These are phyloP conservation scores for Pseudanteris insignis DNA, from an alignment of 2,888 invertebrate species.

Conservation along the genomic window DNA sequence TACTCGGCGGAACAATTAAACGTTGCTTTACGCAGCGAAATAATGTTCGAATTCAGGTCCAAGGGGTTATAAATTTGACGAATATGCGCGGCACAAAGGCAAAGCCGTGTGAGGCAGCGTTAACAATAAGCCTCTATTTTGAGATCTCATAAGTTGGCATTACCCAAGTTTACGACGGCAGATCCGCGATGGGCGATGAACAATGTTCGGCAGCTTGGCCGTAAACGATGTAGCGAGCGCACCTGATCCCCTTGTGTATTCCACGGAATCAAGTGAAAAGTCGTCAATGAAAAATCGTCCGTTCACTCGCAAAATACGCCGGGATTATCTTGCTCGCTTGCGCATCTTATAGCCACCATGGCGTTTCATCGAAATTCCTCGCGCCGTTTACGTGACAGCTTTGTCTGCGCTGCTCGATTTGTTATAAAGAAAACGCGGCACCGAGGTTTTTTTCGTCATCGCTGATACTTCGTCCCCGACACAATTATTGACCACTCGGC, in stretches of 20 bases:
- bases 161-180: conserved; percentile 40
- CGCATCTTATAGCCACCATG: conserved; percentile 31
- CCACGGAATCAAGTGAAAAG: conserved; percentile 40
- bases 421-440: too few relatives aligned
- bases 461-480: too few relatives aligned
- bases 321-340: conserved; percentile 35
- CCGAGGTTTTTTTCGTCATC: too few relatives aligned
- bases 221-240: conserved; percentile 40
- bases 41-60: too few relatives aligned
- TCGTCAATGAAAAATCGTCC: conserved; percentile 44
- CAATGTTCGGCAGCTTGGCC: conserved; percentile 32
- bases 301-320: conserved; percentile 37
- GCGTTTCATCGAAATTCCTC: conserved; percentile 35
- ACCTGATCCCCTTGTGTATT: conserved; percentile 42
- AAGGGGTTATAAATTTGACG: too few relatives aligned
- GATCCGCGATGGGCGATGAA: conserved; percentile 38
- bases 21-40: too few relatives aligned
- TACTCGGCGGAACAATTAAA: too few relatives aligned
- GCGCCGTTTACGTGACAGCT: conserved; percentile 34
- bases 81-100: neutral
- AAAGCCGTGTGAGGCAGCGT: neutral
- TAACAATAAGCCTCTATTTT: conserved; percentile 27
- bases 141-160: conserved; percentile 36
- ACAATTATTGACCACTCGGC: too few relatives aligned
- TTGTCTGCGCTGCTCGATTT: too few relatives aligned